phyloP scores from a whole-genome alignment of 2,113 vertebrate species.

The Triplophysa tibetana region DNA sequence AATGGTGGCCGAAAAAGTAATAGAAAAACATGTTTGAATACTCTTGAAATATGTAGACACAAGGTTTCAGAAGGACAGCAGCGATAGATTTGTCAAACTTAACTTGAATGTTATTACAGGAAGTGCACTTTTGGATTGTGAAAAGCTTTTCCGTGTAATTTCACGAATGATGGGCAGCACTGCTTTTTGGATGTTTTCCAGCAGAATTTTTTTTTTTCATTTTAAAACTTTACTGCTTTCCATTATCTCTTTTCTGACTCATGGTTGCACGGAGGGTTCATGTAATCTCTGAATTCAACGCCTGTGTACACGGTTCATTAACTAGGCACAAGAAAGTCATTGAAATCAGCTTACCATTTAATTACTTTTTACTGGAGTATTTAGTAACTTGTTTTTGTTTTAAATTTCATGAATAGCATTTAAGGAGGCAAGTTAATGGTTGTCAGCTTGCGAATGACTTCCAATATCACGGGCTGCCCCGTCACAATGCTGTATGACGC shows the following conservation, averaged over 20 bases:
- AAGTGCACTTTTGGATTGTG: not conserved
- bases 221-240: constrained; percentile 40
- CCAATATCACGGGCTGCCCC: constrained; percentile 1
- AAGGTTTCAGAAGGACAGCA: too few relatives aligned
- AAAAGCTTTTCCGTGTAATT: constrained; percentile 20
- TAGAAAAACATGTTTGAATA: too few relatives aligned
- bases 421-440: constrained; percentile 44
- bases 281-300: constrained; percentile 32
- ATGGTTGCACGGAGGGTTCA: constrained; percentile 24
- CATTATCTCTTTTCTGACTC: constrained; percentile 42
- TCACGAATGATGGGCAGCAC: constrained; percentile 31
- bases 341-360: constrained; percentile 45
- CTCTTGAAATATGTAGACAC: too few relatives aligned
- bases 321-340: constrained; percentile 26
- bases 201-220: constrained; percentile 42
- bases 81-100: too few relatives aligned
- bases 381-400: constrained; percentile 37
- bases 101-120: too few relatives aligned
- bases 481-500: constrained; percentile 33
- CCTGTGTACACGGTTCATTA: constrained; percentile 42
- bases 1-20: too few relatives aligned
- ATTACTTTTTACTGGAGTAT: constrained; percentile 48
- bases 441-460: constrained; percentile 20
- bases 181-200: constrained; percentile 47
- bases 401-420: constrained; percentile 44